A percentile compares a stretch with the other conserved stretches of the same genome.
phyloP scores from a whole-genome alignment of 2,113 vertebrate species.

The Nematolebias whitei region DNA sequence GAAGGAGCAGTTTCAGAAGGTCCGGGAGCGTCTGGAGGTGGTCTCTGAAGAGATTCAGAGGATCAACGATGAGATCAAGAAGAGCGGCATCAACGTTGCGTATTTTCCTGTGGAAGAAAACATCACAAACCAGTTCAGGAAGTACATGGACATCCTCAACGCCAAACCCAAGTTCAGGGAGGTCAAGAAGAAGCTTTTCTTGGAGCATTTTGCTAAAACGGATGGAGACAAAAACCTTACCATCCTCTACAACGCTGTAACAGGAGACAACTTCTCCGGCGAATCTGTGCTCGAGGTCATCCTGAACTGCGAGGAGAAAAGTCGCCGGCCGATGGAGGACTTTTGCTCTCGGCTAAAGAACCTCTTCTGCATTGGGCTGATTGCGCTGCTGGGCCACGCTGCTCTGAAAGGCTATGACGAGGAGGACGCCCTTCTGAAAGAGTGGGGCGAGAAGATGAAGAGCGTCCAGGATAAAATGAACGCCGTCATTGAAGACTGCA shows the following conservation, averaged over 20 bases:
- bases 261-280: conserved; percentile 72
- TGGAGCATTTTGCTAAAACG: conserved; percentile 76
- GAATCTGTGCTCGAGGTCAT: conserved; percentile 80
- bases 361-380: conserved; percentile 81
- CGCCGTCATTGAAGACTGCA: conserved; percentile 76
- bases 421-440: conserved; percentile 70
- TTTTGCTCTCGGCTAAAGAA: conserved; percentile 80
- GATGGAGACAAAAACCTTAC: conserved; percentile 79
- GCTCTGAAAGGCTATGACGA: conserved; percentile 72
- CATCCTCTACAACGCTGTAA: conserved; percentile 76
- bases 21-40: conserved; percentile 76
- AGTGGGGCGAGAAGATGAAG: conserved; percentile 80
- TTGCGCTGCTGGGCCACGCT: conserved; percentile 77
- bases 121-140: conserved; percentile 82
- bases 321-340: conserved; percentile 76
- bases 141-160: conserved; percentile 84
- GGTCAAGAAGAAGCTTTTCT: conserved; percentile 80
- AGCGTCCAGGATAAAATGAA: conserved; percentile 76
- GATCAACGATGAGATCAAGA: conserved; percentile 80
- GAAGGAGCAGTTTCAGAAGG: conserved; percentile 83
- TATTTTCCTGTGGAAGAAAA: conserved; percentile 83
- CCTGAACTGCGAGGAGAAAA: conserved; percentile 81
- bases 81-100: conserved; percentile 65
- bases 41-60: conserved; percentile 75
- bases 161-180: conserved; percentile 79